Evolutionary conservation across 1,140 invertebrate species (phyloP).

Genomic region (Meloidogyne hapla): DNA sequence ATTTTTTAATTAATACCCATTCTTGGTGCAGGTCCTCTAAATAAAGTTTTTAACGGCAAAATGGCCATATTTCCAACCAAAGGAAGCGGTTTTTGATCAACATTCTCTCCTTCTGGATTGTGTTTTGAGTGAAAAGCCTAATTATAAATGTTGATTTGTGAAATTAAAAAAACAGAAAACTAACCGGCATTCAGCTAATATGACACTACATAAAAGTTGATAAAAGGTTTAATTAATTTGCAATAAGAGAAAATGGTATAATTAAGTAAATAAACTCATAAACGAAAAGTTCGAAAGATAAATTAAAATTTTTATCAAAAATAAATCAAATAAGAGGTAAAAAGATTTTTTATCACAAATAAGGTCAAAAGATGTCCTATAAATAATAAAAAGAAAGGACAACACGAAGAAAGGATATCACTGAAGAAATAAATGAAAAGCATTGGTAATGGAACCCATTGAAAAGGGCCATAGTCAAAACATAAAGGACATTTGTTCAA

Average conservation of each 20-base stretch:
- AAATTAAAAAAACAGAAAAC: neutral
- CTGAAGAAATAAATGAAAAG: too few species aligned
- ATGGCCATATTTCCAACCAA: constrained; percentile 87
- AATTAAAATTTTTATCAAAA: too few species aligned
- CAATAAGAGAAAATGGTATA: neutral
- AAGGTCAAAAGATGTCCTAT: too few species aligned
- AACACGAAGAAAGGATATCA: too few species aligned
- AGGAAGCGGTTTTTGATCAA: constrained; percentile 63
- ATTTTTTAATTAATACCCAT: constrained; percentile 62
- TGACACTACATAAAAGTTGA: neutral
- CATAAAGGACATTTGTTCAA: too few species aligned
- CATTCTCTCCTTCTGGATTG: constrained; percentile 67
- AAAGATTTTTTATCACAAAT: neutral
- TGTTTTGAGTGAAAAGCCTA: constrained; percentile 93
- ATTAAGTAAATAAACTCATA: too few species aligned
- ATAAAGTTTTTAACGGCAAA: constrained; percentile 80
- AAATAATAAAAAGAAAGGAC: too few species aligned
- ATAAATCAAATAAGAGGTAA: too few species aligned
- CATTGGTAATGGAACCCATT: too few species aligned
- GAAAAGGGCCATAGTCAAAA: too few species aligned
- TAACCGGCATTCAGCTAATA: neutral
- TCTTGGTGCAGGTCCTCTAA: constrained; percentile 80
- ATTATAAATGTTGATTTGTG: constrained; percentile 19
- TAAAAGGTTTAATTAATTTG: neutral
- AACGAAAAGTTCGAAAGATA: too few species aligned